Evolutionary conservation across 2,113 vertebrate genomes (phyloP), one percentile per base, ranked within the genome.

Genomic region (Muntiacus reevesi): DNA sequence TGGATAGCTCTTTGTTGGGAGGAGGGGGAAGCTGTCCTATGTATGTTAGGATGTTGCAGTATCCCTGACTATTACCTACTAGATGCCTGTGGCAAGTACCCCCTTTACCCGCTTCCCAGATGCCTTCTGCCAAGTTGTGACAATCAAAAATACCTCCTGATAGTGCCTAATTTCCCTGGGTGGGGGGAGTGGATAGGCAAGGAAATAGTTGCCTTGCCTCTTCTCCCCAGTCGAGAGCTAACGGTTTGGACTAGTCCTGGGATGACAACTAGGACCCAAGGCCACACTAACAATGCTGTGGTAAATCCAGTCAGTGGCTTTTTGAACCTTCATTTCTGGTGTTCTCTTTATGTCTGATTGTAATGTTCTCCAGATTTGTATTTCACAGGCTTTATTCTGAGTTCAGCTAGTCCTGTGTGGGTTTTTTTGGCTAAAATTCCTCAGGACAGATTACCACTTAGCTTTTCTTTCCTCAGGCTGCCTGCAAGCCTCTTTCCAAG

Each of bases 401-500:
- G 67, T 94, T 97, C 89, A 87, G 0, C 81, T 88, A 82, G 93
- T 95, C 87, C 78, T 94, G 28, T 89, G 81, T 94, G 94, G 40
- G 45, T 1, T 54, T 62, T 92, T 64, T 84, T 89, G 86, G 90
- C 95, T 97, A 91, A 97, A 97, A 93, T 94, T 91, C 89, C 78
- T 97, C 57, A 91, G 82, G 78, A 97, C 52, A 15, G 84, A 96
- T 97, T 97, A 96, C 88, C 85, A 96, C 88, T 92, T 86, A 86
- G 97, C 85, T 96, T 96, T 81, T 64, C 93, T 98, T 96, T 94
- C 85, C 64, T 97, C 52, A 30, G 82, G 89, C 54, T 64, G 84
- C 95, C 89, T 95, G 55, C 64, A 96, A 95, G 74, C 87, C 74
- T 54, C 40, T 97, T 98, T 95, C 71, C 94, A 97, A 71, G 95